Percentiles rank a stretch among this genome's conserved stretches.
Conservation (phyloP, 1,140 invertebrate species). For the Whitmania pigra region DNA sequence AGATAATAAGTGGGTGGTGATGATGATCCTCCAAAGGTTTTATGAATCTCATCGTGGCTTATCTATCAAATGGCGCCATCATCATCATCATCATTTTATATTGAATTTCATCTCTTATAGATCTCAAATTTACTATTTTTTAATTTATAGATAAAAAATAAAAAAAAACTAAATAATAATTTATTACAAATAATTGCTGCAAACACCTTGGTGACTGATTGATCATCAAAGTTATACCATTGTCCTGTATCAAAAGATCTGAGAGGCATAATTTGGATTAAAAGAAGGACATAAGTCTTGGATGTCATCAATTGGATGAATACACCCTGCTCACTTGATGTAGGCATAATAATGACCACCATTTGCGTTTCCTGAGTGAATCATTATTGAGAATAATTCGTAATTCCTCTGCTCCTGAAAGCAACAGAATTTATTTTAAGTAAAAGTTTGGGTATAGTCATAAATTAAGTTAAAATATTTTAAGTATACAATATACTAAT, state of each 20-base stretch:
- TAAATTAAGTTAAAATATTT: too few species aligned
- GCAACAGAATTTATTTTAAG: not conserved
- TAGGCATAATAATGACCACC: conserved; percentile 89
- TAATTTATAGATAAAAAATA: too few species aligned
- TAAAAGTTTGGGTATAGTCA: too few species aligned
- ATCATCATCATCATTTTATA: too few species aligned
- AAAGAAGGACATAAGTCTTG: too few species aligned
- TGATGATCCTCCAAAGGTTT: conserved; percentile 64
- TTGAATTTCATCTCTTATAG: too few species aligned
- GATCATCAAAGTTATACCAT: conserved; percentile 53
- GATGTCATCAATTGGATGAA: not conserved
- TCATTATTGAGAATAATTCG: conserved; percentile 82
- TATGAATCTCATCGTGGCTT: conserved; percentile 66
- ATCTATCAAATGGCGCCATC: conserved; percentile 54
- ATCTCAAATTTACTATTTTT: too few species aligned
- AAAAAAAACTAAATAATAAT: too few species aligned
- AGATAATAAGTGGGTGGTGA: conserved; percentile 49
- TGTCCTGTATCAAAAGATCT: conserved; percentile 47
- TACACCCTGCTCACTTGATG: conserved; percentile 59
- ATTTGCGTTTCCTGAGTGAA: conserved; percentile 77
- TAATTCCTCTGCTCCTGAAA: conserved; percentile 62
- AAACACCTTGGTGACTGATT: conserved; percentile 42
- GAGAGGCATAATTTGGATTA: conserved; percentile 23
- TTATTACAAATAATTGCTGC: not conserved
- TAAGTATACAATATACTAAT: too few species aligned